Base-by-base conservation (phyloP, 2,797 vertebrate genomes). In the Tamandua tetradactyla region DNA sequence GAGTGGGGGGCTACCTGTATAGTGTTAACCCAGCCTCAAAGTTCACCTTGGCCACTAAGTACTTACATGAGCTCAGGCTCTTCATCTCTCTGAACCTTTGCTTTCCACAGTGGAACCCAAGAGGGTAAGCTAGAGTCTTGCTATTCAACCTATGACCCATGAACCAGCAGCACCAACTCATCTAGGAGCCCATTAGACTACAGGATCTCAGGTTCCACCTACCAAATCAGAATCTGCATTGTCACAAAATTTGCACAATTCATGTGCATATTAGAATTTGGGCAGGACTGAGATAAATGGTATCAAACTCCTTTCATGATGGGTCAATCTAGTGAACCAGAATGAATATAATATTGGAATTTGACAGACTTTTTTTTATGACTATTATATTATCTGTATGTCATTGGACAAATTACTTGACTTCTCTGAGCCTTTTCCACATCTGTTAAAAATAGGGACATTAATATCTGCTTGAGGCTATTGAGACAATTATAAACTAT, bases 71-170 rank as follows among this genome's bases (percentile, higher is more conserved):
- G 22, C 87, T 76, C 22, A 30, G 52, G 2, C n/a, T 17, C 76
- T 66, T 78, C 5, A 68, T 25, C 30, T 78, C 47, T 40, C 57
- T 40, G 32, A 93, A 18, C 7, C 30, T 18, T 7, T 17, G 25
- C 1, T 66, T 86, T 86, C 49, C 25, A 64, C 37, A 30, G 10
- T 7, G 14, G 57, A 87, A 57, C n/a, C 23, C 7, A 12, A 30
- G 40, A 32, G 3, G 22, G 3, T 32, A 27, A 44, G 3, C 35
- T n/a, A 37, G 5, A 35, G 9, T 30, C 20, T 15, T 68, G 27
- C 35, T 61, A 1, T 3, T 25, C 1, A 40, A 22, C 42, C 3
- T 2, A 5, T 5, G 23, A 11, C 49, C 4, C 30, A 17, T 30
- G 78, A 59, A 44, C 59, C 23, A n/a, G 27, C 7, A 37, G 5